These are phyloP conservation scores for Scomberomorus guttatus DNA, from an alignment of 2,797 vertebrate species.

Conservation along the genomic window DNA sequence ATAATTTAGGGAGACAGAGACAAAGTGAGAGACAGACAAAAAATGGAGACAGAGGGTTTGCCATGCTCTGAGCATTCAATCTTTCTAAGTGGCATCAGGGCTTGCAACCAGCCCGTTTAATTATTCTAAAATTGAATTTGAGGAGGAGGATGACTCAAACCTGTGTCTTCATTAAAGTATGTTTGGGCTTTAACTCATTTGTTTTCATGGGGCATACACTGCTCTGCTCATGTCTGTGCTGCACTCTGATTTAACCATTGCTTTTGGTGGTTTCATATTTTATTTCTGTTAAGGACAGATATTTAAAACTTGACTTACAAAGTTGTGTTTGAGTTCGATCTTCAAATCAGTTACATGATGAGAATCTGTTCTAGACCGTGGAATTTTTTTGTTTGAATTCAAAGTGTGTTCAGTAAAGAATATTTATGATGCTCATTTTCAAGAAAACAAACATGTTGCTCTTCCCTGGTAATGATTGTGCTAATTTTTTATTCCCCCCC, in stretches of 20 bases:
- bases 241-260: background rate
- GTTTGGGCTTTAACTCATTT: conserved; percentile 57
- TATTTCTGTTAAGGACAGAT: conserved; percentile 16
- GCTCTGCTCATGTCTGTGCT: conserved; percentile 28
- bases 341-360: conserved; percentile 11
- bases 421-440: conserved; percentile 30
- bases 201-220: conserved; percentile 52
- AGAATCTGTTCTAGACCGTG: background rate
- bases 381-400: conserved; percentile 1
- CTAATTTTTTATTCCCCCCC: conserved; percentile 32
- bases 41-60: conserved; percentile 41
- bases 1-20: conserved; percentile 49
- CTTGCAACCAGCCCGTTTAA: conserved; percentile 68
- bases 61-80: conserved; percentile 59
- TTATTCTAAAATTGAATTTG: conserved; percentile 76
- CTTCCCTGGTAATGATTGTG: conserved; percentile 19
- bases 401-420: conserved; percentile 2
- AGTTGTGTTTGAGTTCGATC: conserved; percentile 8
- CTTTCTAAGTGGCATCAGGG: conserved; percentile 59
- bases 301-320: background rate
- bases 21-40: conserved; percentile 42
- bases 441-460: conserved; percentile 33
- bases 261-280: conserved; percentile 38
- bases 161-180: conserved; percentile 72
- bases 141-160: conserved; percentile 57